Evolutionary conservation across 2,113 vertebrate genomes (phyloP), one percentile per base, ranked within the genome.

Genomic region (Callipepla squamata): DNA sequence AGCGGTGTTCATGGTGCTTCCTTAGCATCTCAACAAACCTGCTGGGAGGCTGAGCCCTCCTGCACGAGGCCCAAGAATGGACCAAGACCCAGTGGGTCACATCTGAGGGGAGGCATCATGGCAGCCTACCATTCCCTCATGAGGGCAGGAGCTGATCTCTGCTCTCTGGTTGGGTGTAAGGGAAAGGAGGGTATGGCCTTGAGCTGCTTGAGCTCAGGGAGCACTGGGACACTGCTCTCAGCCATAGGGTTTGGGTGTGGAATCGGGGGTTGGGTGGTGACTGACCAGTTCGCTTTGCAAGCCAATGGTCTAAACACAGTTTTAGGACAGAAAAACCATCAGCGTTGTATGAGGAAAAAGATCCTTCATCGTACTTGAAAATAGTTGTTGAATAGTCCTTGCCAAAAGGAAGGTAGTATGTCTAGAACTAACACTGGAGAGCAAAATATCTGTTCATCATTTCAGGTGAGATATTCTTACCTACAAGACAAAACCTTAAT

Each of bases 271-370:
- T 79, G 50, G 6, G 1, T 44, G 51, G 9, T 0, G 13, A 59
- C 42, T 51, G 66, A 67, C 12, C 17, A 21, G 26, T n/a, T 72
- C 32, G 4, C 58, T 66, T 14, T 36, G 69, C 42, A 42, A 77
- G 40, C 10, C 1, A 3, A 6, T 14, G 12, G 34, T 9, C 25
- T 47, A 62, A 77, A 28, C 0, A 3, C 19, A 22, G 32, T 2
- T 8, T 28, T 55, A 26, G 50, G 51, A 20, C 30, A 84, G 36
- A n/a, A 4, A 55, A 32, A 63, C 3, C 40, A 34, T 13, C 11
- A 40, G 13, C 1, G 6, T 23, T 18, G 1, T 6, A 65, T 44
- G 12, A 53, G 26, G 38, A 84, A 78, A 81, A 13, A 4, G 22
- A 18, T 16, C n/a, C 8, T 81, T 13, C 58, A 23, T 36, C 62